phyloP scores from a whole-genome alignment of 2,888 invertebrate species.

The Oconnorella tubifera region DNA sequence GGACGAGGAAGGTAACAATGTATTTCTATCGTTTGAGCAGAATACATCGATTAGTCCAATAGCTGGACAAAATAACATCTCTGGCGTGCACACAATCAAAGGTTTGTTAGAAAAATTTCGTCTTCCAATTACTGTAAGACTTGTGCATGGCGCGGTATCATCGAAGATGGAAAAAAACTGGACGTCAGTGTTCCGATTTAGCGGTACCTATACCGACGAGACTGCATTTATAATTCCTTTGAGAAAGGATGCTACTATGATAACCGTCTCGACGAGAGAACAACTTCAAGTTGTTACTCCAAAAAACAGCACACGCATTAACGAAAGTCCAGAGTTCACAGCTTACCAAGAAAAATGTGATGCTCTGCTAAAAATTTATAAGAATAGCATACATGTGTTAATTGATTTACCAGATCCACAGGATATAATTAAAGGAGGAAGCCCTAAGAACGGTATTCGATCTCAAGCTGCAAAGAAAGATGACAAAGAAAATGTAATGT shows the following conservation, averaged over 20 bases:
- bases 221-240: conserved; percentile 51
- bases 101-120: conserved; percentile 78
- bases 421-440: background rate
- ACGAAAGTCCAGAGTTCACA: conserved; percentile 39
- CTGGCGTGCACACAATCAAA: conserved; percentile 86
- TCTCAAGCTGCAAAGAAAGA: background rate
- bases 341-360: conserved; percentile 42
- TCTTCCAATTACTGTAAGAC: conserved; percentile 83
- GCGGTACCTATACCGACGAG: conserved; percentile 50
- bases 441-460: conserved; percentile 2
- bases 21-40: conserved; percentile 79
- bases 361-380: conserved; percentile 49
- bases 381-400: conserved; percentile 51
- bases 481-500: background rate
- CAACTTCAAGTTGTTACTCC: conserved; percentile 69
- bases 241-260: conserved; percentile 59
- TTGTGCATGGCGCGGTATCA: conserved; percentile 85
- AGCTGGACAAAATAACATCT: conserved; percentile 87
- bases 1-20: conserved; percentile 77
- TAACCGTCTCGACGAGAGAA: conserved; percentile 79
- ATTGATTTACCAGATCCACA: conserved; percentile 43
- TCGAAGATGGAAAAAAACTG: conserved; percentile 57
- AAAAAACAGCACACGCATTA: conserved; percentile 59
- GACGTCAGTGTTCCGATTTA: conserved; percentile 47
- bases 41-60: conserved; percentile 87